Evolutionary conservation across 2,113 vertebrate species (phyloP).

Genomic region (Rhizomys pruinosus): DNA sequence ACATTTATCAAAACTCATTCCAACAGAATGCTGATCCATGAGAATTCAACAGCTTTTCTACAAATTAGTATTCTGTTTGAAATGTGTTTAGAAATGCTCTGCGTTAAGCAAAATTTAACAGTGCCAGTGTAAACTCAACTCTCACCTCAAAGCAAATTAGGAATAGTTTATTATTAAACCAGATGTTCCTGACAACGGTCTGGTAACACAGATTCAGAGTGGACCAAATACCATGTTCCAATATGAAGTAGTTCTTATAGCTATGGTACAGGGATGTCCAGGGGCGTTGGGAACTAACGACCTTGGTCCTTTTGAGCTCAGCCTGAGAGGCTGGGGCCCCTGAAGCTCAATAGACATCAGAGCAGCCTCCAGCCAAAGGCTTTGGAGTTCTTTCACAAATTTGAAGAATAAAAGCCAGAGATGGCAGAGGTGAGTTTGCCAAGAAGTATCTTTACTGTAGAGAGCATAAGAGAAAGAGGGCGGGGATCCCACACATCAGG

Average conservation of each 20-base stretch:
- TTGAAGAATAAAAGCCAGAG: no score
- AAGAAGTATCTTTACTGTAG: no score
- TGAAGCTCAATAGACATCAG: no score
- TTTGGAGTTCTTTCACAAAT: no score
- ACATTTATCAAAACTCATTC: not conserved
- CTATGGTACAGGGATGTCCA: not conserved
- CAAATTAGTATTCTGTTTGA: constrained; percentile 15
- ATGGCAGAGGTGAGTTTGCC: no score
- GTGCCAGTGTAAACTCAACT: not conserved
- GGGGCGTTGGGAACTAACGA: no score
- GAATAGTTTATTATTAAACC: not conserved
- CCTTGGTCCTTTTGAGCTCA: no score
- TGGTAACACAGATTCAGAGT: not conserved
- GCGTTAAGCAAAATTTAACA: not conserved
- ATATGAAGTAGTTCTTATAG: not conserved
- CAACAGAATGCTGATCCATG: not conserved
- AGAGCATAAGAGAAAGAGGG: no score
- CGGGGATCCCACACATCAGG: no score
- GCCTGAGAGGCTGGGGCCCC: no score
- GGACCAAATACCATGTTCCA: not conserved
- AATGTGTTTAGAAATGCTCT: not conserved
- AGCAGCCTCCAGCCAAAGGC: no score
- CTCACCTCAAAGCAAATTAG: not conserved
- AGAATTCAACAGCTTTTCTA: not conserved
- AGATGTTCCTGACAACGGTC: not conserved